Base-by-base conservation (phyloP, 2,888 invertebrate species). In the Blastobasis adustella region DNA sequence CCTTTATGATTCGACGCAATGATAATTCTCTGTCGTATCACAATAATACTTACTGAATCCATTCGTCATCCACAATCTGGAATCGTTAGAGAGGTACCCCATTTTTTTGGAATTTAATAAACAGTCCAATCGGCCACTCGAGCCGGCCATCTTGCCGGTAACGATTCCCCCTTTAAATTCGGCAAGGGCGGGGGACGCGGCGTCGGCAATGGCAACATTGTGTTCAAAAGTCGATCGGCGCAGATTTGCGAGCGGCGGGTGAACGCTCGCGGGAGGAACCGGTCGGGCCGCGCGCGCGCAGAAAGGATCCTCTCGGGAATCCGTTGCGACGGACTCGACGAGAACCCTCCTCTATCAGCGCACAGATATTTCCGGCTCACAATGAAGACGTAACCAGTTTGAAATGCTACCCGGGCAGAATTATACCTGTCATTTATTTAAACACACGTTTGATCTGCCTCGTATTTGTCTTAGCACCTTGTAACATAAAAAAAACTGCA, bases 231-330 rank as follows among this genome's bases (percentile, higher is more conserved):
- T 62, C 58, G 62, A 58, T 61, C 64, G 69, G 41, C 64, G 67
- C 70, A 71, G 51, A 75, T 74, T 82, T 80, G 67, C 78, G 50
- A 50, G 61, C 67, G 51, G 49, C 74, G 79, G 80, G 85, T 86
- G 82, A 86, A 86, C 77, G 86, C 65, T 82, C 85, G 75, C 73
- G 52, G 64, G 65, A 67, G 54, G 72, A 84, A 85, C 84, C 83
- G 86, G 84, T 84, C 74, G 63, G 69, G 73, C 72, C 58, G 50
- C 52, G 47, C 43, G n/a, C 42, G 46, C 45, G 67, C 72, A 78
- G 74, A 77, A 80, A 82, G 79, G 76, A 80, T 78, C 74, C 76
- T 75, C 76, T 71, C 66, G 79, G 77, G 81, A 82, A 82, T 77
- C 73, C 65, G 63, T 65, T 67, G 59, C 59, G 59, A 53, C 61